Base-by-base conservation (phyloP, 2,113 vertebrate genomes). In the Mus pahari region DNA sequence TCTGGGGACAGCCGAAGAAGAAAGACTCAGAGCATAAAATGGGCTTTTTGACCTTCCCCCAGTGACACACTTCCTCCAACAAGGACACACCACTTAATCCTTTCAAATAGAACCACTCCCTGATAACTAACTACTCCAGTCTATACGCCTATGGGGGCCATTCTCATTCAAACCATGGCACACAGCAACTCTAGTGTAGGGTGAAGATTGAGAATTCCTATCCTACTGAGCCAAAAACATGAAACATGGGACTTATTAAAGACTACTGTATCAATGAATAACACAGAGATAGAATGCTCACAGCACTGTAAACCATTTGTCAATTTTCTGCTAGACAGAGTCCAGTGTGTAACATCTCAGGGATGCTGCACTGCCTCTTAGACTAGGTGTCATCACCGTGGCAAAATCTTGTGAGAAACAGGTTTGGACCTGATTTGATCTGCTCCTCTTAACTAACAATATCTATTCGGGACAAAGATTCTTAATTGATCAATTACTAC, bases 261-360 rank as follows among this genome's bases (percentile, higher is more conserved):
- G 24, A 9, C 16, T 60, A 24, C 58, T 39, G 55, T 39, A 48
- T 78, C 36, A 5, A 58, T 2, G 66, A 55, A 39, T 75, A 55
- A 64, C 0, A 55, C 0, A 70, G 42, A 82, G 42, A 36, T 42
- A 24, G 50, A 83, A 81, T 64, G 26, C 8, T 66, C 16, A 73
- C 33, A 68, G n/a, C 2, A 93, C 14, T 92, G 84, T 10, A 66
- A 64, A 19, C 11, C 5, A 33, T 31, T 89, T 48, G 36, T 55
- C 73, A 78, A 20, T 9, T 17, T 45, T 78, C 3, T 79, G 24
- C 24, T 77, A 39, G 50, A 22, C 1, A 11, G 14, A 17, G 14
- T 62, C 0, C 31, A 42, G 60, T n/a, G 5, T 68, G 53, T n/a
- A 8, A 2, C 17, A n/a, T 39, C 0, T 16, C n/a, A 16, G 10